A percentile compares a stretch with the other conserved stretches of the same genome.
These are phyloP conservation scores for Thunnus maccoyii DNA, from an alignment of 2,113 vertebrate genomes.

Conservation along the genomic window DNA sequence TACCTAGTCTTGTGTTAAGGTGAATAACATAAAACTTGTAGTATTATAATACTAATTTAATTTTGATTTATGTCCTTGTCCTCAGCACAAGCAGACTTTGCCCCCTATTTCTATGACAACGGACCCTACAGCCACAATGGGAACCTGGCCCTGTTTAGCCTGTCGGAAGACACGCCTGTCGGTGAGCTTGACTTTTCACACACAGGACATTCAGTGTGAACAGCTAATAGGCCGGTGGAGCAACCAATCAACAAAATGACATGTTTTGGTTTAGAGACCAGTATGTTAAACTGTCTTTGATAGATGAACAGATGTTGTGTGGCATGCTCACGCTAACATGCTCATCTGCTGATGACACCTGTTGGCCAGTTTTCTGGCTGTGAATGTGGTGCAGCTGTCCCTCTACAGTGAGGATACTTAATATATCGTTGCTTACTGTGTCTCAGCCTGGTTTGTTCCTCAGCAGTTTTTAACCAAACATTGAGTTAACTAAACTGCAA, in stretches of 20 bases:
- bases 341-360: constrained; percentile 56
- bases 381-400: constrained; percentile 49
- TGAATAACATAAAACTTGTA: neutral
- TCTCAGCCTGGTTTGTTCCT: constrained; percentile 18
- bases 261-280: constrained; percentile 20
- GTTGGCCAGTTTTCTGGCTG: constrained; percentile 49
- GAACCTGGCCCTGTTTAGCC: constrained; percentile 96
- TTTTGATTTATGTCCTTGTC: constrained; percentile 30
- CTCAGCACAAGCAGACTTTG: constrained; percentile 91
- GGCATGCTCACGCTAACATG: constrained; percentile 33
- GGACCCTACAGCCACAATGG: constrained; percentile 91
- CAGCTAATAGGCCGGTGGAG: constrained; percentile 2
- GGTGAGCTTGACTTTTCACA: constrained; percentile 85
- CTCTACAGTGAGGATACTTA: constrained; percentile 6
- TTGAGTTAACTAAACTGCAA: neutral
- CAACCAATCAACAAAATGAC: constrained; percentile 37
- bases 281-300: constrained; percentile 51
- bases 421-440: neutral
- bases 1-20: neutral
- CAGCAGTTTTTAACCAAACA: constrained; percentile 1
- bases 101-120: constrained; percentile 96
- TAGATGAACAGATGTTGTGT: constrained; percentile 61
- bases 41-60: too few species aligned
- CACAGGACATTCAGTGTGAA: neutral
- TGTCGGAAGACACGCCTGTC: constrained; percentile 92